Conservation (phyloP, 2,797 vertebrate genomes). For the Coracias cyanogaster region DNA sequence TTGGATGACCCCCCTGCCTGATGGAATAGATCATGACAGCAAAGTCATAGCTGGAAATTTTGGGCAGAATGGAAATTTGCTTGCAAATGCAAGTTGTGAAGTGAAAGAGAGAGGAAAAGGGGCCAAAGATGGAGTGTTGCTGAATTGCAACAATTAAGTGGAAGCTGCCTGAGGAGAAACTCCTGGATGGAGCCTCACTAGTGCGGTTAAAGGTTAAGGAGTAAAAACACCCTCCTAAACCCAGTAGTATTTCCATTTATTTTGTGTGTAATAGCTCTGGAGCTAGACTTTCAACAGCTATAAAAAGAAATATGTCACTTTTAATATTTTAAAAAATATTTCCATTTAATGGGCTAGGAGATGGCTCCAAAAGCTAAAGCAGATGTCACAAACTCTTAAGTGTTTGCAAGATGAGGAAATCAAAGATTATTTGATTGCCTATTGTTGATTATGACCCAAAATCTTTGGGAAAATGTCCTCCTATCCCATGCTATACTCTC, state of each 20-base stretch:
- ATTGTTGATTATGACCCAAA: not conserved
- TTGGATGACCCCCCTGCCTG: not conserved
- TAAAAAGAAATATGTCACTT: too few relatives aligned
- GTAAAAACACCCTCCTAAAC: not conserved
- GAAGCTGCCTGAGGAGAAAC: not conserved
- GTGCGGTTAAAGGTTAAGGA: not conserved
- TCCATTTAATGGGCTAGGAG: not conserved
- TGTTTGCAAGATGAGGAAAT: not conserved
- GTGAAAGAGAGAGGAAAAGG: not conserved
- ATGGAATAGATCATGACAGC: not conserved
- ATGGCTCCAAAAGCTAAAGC: not conserved
- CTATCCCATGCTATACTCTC: not conserved
- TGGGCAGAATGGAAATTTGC: not conserved
- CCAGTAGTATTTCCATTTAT: too few relatives aligned
- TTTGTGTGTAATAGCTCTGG: too few relatives aligned
- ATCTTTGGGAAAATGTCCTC: not conserved
- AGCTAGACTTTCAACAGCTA: too few relatives aligned
- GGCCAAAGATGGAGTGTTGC: not conserved
- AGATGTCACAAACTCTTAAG: not conserved
- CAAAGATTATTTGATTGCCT: not conserved
- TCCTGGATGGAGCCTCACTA: not conserved
- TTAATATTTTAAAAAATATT: too few relatives aligned
- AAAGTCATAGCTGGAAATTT: not conserved
- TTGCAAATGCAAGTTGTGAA: not conserved
- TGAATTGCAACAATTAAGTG: not conserved